Conservation (phyloP, 1,140 invertebrate species). For the Nixonia krombeini region DNA sequence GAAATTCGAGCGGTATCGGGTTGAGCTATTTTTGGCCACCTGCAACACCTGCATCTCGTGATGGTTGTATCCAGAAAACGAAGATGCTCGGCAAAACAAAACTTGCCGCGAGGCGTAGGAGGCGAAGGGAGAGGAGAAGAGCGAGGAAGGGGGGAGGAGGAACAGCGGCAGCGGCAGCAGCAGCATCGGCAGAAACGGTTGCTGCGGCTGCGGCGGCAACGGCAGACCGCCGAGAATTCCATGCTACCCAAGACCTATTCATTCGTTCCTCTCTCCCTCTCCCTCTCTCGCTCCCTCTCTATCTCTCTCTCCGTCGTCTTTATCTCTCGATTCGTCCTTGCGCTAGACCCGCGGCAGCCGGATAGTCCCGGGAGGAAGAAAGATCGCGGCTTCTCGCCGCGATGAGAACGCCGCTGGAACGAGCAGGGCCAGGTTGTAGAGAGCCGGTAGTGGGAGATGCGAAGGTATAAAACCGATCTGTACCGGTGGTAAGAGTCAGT, state of each 20-base stretch:
- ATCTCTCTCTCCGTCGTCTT: slow-evolving; percentile 18
- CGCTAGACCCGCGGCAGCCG: slow-evolving; percentile 44
- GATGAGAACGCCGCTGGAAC: slow-evolving; percentile 31
- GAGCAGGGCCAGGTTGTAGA: slow-evolving; percentile 43
- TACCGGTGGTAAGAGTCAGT: slow-evolving; percentile 60
- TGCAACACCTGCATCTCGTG: too few species aligned
- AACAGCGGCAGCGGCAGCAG: not conserved
- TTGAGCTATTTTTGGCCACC: too few species aligned
- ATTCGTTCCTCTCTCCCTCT: slow-evolving; percentile 14
- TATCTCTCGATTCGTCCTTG: slow-evolving; percentile 51
- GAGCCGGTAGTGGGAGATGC: slow-evolving; percentile 65
- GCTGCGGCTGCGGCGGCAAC: not conserved
- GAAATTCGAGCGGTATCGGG: too few species aligned
- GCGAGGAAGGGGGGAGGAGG: not conserved
- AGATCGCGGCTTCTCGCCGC: slow-evolving; percentile 42
- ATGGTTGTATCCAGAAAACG: too few species aligned
- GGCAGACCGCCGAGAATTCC: not conserved
- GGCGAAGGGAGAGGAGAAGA: too few species aligned
- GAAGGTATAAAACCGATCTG: slow-evolving; percentile 71
- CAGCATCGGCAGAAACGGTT: not conserved
- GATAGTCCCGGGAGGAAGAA: slow-evolving; percentile 52
- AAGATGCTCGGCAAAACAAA: too few species aligned
- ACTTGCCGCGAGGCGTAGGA: too few species aligned
- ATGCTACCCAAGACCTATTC: not conserved
- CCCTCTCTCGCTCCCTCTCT: too few species aligned